phyloP scores from a whole-genome alignment of 2,113 vertebrate genomes.

The Vidua macroura region DNA sequence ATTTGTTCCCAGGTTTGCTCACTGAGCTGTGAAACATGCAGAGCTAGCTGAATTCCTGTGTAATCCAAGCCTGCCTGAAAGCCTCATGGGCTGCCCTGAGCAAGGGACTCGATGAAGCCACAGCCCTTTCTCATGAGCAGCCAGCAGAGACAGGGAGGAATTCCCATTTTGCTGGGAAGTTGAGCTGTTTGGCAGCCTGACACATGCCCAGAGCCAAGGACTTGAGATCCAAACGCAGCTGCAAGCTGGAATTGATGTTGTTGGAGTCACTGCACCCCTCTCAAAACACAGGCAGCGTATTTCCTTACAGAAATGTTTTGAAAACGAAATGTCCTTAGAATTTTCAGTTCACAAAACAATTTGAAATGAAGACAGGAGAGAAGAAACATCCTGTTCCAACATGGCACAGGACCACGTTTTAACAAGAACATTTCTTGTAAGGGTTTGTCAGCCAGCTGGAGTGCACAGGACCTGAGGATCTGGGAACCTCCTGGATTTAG shows the following conservation, averaged over 20 bases:
- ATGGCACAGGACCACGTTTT: background rate
- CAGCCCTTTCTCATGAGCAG: background rate
- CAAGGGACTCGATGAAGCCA: rapidly evolving
- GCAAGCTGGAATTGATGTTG: background rate
- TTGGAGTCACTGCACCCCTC: background rate
- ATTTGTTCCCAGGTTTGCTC: background rate
- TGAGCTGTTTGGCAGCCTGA: background rate
- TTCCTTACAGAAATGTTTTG: background rate
- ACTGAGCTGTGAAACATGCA: background rate
- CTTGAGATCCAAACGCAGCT: background rate
- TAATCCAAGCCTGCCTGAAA: background rate
- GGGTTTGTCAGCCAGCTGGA: background rate
- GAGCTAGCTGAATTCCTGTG: background rate
- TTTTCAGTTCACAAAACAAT: background rate
- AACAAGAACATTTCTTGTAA: background rate
- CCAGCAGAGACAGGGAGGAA: background rate
- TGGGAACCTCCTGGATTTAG: background rate
- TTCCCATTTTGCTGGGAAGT: background rate
- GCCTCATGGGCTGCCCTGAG: rapidly evolving
- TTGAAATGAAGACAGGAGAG: background rate
- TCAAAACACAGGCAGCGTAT: background rate
- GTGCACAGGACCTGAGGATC: background rate
- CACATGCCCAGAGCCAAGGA: background rate
- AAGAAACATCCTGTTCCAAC: background rate
- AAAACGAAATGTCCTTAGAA: background rate